Base-by-base conservation (phyloP, 2,797 vertebrate species). In the Loriculus beryllinus region DNA sequence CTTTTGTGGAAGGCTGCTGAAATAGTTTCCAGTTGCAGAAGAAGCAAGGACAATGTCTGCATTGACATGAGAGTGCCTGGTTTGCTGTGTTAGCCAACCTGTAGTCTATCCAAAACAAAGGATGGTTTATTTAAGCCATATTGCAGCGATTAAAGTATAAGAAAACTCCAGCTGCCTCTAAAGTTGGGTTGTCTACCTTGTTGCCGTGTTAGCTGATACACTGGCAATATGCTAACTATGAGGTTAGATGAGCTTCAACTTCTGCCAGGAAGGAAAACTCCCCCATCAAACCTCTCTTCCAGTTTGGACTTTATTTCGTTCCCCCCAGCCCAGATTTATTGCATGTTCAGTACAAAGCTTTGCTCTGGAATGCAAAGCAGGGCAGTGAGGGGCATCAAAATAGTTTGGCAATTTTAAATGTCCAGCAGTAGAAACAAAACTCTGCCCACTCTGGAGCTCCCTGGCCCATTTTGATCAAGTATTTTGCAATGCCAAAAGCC, bases 71-170 rank as follows among this genome's bases (percentile, higher is more conserved):
- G 65, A 77, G n/a, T 0, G n/a, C 86, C 69, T 95, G 90, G 67
- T 64, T 95, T 85, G 42, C 75, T 80, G n/a, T 13, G 48, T 45
- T 89, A 92, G 90, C 68, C 77, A 88, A 94, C 86, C 67, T 62
- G 59, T 22, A 92, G 67, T 37, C 91, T 87, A 94, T 71, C 90
- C 72, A 82, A 93, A 96, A 96, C 93, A 96, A 96, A 82, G 57
- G 56, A 84, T 68, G 65, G 92, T 71, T 96, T 96, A 96, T 95
- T 93, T 85, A 94, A 95, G 82, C 68, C 93, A 94, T 78, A 93
- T 57, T 94, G 93, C 70, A 93, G 68, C 0, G 2, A 96, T 94
- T 96, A 94, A 91, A 85, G 60, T 52, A 70, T 35, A 51, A 87
- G 86, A 77, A 93, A 96, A 85, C 78, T 90, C 47, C 92, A 95